A percentile compares a stretch with the other conserved stretches of the same genome.
phyloP scores from a whole-genome alignment of 2,113 vertebrate species.

The Felis chaus region DNA sequence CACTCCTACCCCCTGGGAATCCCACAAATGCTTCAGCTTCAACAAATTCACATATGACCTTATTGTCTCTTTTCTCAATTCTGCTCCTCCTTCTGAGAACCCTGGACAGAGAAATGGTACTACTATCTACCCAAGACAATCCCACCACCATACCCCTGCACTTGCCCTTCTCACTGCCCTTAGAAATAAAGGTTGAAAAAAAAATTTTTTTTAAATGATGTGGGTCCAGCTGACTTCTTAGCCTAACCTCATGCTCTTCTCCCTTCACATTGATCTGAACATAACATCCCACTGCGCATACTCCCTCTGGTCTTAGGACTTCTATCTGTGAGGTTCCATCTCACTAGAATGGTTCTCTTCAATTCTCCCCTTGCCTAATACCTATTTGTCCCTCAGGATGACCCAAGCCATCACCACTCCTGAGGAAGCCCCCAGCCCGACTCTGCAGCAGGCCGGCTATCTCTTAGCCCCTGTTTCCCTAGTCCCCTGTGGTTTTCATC shows the following conservation, averaged over 20 bases:
- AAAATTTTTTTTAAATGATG: background rate
- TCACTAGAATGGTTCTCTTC: background rate
- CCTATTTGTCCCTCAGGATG: background rate
- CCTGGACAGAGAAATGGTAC: background rate
- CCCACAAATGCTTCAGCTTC: constrained; percentile 50
- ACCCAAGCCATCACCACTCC: background rate
- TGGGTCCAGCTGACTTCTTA: background rate
- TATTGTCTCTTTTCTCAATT: constrained; percentile 17
- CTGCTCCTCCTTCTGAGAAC: background rate
- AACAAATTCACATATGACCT: constrained; percentile 5
- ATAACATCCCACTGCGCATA: background rate
- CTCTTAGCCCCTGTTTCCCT: background rate
- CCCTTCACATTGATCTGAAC: background rate
- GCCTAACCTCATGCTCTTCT: background rate
- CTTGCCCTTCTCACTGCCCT: background rate
- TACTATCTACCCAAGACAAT: background rate
- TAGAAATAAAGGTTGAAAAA: constrained; percentile 11
- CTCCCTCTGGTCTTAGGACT: background rate
- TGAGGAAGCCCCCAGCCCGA: background rate
- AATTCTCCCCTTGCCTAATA: constrained; percentile 8
- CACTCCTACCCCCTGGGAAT: constrained; percentile 26
- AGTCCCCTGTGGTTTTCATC: background rate
- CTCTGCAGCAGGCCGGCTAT: background rate
- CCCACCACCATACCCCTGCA: background rate
- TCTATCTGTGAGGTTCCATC: background rate